phyloP scores from a whole-genome alignment of 2,888 invertebrate species.

The Ctenicera cuprea region DNA sequence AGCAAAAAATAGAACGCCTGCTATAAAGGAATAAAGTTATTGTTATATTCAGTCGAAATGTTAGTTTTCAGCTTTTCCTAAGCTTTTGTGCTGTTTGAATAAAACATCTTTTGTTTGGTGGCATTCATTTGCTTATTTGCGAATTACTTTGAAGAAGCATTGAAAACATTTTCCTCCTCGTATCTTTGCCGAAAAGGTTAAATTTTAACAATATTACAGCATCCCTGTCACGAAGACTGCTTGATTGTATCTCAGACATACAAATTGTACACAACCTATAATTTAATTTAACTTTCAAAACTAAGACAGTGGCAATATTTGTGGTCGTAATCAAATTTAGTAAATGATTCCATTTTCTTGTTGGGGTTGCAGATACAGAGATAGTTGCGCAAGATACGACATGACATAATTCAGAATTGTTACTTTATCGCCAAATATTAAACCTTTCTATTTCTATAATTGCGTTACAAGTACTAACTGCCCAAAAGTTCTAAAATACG shows the following conservation, averaged over 20 bases:
- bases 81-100: too few species aligned
- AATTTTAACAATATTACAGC: conserved; percentile 2
- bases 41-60: too few species aligned
- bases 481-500: too few species aligned
- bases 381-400: too few species aligned
- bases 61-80: too few species aligned
- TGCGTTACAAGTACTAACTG: too few species aligned
- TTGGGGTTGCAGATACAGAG: not conserved
- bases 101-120: too few species aligned
- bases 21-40: too few species aligned
- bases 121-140: not conserved
- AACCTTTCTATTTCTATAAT: too few species aligned
- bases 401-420: too few species aligned
- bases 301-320: not conserved
- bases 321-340: conserved; percentile 6
- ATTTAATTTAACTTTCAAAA: conserved; percentile 5
- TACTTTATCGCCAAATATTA: too few species aligned
- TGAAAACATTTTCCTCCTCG: not conserved
- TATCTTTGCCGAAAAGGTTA: not conserved
- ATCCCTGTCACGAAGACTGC: conserved; percentile 12
- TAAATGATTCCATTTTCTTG: not conserved
- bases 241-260: conserved; percentile 5
- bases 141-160: not conserved
- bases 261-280: conserved; percentile 14
- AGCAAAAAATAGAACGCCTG: too few species aligned